phyloP scores from a whole-genome alignment of 2,797 vertebrate genomes.

The Enteromius mattozi region DNA sequence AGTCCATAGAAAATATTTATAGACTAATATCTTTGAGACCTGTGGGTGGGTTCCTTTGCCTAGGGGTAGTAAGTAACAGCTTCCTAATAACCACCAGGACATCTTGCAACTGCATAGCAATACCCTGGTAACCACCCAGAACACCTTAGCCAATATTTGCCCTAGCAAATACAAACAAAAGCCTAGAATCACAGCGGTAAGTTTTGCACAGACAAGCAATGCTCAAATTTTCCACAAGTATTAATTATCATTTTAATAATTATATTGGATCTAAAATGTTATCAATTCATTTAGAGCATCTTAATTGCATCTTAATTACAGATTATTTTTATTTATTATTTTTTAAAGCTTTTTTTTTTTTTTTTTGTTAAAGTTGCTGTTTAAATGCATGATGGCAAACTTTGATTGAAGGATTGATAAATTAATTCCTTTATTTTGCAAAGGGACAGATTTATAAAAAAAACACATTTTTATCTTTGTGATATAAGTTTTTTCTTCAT shows the following conservation, averaged over 20 bases:
- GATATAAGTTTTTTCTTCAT: background rate
- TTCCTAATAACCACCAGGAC: background rate
- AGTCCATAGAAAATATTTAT: background rate
- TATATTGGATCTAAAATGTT: background rate
- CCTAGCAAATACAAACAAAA: background rate
- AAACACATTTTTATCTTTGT: background rate
- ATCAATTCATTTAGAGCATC: background rate
- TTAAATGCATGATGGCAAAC: background rate
- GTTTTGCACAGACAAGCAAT: background rate
- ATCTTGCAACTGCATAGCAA: background rate
- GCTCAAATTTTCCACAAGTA: background rate
- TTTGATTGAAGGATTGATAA: background rate
- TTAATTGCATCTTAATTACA: background rate
- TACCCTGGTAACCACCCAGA: background rate
- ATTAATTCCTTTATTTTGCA: background rate
- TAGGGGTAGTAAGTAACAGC: background rate
- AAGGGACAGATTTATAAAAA: too few relatives aligned
- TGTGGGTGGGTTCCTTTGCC: background rate
- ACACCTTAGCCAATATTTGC: background rate
- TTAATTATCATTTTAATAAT: background rate
- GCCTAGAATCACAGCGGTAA: background rate
- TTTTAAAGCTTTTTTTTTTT: background rate
- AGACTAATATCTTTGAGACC: background rate
- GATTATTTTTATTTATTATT: background rate
- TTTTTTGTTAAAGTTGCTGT: background rate